Base-by-base conservation (phyloP, 2,797 vertebrate species). In the Hipposideros larvatus region DNA sequence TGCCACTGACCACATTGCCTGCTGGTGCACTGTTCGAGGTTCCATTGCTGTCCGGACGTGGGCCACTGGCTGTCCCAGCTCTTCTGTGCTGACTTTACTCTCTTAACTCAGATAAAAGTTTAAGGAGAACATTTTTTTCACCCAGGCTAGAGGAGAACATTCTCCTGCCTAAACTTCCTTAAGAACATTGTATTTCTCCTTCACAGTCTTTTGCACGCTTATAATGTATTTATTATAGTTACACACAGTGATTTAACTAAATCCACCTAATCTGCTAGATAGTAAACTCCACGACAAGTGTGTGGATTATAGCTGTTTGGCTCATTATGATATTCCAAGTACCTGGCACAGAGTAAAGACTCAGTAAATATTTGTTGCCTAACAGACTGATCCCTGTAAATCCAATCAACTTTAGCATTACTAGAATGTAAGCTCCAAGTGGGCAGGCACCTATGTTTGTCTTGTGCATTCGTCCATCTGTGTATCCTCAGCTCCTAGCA, bases 81-180 rank as follows among this genome's bases (percentile, higher is more conserved):
- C 87, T 63, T 68, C 78, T 85, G n/a, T 26, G 37, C 28, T 68
- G 11, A 10, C 11, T 53, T 88, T 31, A 51, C 43, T 94, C 55
- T 94, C 34, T 71, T 79, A 80, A 57, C 75, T 70, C 66, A 48
- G 24, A 68, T 53, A 34, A 94, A 92, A 89, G n/a, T 79, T 59
- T 57, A 77, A 3, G 43, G 31, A 51, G 16, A 9, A 65, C 28
- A 63, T 63, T 41, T 41, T 71, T 95, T 87, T 86, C 16, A 51
- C 7, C 24, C n/a, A 77, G 31, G 13, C 59, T 41, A 51, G 5
- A 31, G 3, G 6, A 0, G 37, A 14, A 31, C 26, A 70, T 57
- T 86, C 55, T 86, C 11, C 66, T 79, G 48, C 61, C 11, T 41
- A 59, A 87, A n/a, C 89, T 77, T 78, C 11, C 6, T 48, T 48